A percentile compares a stretch with the other conserved stretches of the same genome.
Conservation (phyloP, 92 coral and sea anemone genomes). For the Diadumene lineata region DNA sequence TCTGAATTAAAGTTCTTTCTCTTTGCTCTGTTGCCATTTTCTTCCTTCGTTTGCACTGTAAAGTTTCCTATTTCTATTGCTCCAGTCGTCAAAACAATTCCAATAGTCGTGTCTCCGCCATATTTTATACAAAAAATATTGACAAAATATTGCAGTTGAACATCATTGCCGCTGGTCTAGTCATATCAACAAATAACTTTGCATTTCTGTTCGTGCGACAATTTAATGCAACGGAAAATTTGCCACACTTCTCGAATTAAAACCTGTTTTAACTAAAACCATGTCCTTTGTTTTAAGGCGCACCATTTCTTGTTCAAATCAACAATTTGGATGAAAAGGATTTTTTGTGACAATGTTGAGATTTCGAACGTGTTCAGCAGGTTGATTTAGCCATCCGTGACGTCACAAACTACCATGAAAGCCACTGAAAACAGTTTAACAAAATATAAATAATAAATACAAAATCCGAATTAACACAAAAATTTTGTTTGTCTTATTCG, state of each 20-base stretch:
- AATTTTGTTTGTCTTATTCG: too few species aligned
- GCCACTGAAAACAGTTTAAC: too few species aligned
- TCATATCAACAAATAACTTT: not conserved
- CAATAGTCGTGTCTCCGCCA: not conserved
- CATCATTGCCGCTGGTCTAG: not conserved
- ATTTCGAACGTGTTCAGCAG: not conserved
- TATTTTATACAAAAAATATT: not conserved
- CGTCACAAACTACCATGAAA: not conserved
- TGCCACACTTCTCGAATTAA: not conserved
- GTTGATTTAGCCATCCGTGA: not conserved
- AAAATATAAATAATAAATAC: too few species aligned
- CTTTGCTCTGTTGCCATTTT: conserved; percentile 20
- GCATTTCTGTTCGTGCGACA: not conserved
- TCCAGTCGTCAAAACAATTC: not conserved
- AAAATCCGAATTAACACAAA: too few species aligned
- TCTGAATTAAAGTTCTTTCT: not conserved
- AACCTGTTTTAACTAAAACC: not conserved
- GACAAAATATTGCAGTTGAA: not conserved
- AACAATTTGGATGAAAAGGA: too few species aligned
- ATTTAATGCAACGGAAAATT: not conserved
- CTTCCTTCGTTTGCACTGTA: not conserved
- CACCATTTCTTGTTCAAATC: not conserved
- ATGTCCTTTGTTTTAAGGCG: too few species aligned
- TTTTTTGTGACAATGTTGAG: not conserved
- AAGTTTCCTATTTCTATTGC: not conserved